Evolutionary conservation across 1,140 invertebrate species (phyloP), one percentile per base, ranked within the genome.

Genomic region (Plectus sambesii): DNA sequence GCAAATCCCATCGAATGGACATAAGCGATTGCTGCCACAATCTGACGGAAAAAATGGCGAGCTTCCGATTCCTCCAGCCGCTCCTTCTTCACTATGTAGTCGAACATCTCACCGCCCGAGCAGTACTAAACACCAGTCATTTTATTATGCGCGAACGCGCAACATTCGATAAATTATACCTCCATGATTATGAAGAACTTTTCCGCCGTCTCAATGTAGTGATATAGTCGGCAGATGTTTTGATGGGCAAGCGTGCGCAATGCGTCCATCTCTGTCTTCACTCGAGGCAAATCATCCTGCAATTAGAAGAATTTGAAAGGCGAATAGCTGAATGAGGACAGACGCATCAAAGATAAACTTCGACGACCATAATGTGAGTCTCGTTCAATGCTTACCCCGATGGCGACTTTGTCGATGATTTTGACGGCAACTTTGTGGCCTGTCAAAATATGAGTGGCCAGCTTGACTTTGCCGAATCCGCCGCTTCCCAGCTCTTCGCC

Each of bases 401-500:
- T 65, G 17, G 73, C 66, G 42, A 71, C 71, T 70, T 87, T 87
- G 54, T 85, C 80, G 77, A 87, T 84, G 26, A 85, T 83, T 74
- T 87, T 87, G 43, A 86, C 78, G n/a, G 84, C 84, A 43, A 86
- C 83, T 66, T 83, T 82, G 62, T 84, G 81, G 30, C 81, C 81
- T 33, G 84, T 85, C 2, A 81, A 69, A 8, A 79, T 56, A 72
- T 87, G 84, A 9, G 78, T 82, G 1, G 78, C 84, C 22, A 83
- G 69, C 62, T 84, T 83, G 4, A 87, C 84, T 71, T 85, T 86
- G 23, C 83, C 83, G 39, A 64, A 64, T 30, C 65, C 65, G 27
- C 64, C 64, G 35, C 51, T 48, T 9, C 58, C 58, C 6, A 60
- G 15, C 49, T 58, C 56, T 25, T 56, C 52, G n/a, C n/a, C n/a